Evolutionary conservation across 2,797 vertebrate genomes (phyloP).

Genomic region (Euphonia xanthogaster): DNA sequence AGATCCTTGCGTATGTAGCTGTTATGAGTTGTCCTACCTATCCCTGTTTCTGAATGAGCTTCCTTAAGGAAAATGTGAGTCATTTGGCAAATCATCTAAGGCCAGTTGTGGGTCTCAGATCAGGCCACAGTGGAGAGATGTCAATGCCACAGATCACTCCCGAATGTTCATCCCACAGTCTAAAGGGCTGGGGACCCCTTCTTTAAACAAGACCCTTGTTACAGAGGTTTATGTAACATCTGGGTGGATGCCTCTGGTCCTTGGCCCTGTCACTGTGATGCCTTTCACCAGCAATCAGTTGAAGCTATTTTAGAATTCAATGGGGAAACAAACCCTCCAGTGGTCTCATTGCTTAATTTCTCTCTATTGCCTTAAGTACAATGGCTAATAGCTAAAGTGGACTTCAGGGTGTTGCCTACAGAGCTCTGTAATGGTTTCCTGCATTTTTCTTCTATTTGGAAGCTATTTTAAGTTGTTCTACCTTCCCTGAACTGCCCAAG

Average conservation of each 20-base stretch:
- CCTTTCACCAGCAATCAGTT: not conserved
- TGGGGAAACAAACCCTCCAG: not conserved
- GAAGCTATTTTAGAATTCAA: not conserved
- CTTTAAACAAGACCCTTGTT: not conserved
- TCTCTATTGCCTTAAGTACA: not conserved
- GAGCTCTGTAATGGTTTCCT: constrained; percentile 15
- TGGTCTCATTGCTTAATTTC: not conserved
- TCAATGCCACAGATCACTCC: not conserved
- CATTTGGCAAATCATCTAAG: not conserved
- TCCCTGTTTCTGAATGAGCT: not conserved
- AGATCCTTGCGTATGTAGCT: not conserved
- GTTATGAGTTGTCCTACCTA: not conserved
- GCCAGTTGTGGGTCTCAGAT: not conserved
- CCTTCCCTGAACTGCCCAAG: constrained; percentile 29
- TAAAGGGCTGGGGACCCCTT: not conserved
- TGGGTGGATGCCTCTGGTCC: not conserved
- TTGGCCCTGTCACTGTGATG: not conserved
- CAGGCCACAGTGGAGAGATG: not conserved
- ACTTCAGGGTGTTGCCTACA: not conserved
- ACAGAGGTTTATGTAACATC: not conserved
- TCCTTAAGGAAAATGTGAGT: not conserved
- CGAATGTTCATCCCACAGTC: not conserved
- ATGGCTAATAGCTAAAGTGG: constrained; percentile 11
- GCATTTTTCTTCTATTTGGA: constrained; percentile 17
- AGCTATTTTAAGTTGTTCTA: constrained; percentile 43